A percentile compares a stretch with the other conserved stretches of the same genome.
These are phyloP conservation scores for Rhingia campestris DNA, from an alignment of 2,888 invertebrate species.

Conservation along the genomic window DNA sequence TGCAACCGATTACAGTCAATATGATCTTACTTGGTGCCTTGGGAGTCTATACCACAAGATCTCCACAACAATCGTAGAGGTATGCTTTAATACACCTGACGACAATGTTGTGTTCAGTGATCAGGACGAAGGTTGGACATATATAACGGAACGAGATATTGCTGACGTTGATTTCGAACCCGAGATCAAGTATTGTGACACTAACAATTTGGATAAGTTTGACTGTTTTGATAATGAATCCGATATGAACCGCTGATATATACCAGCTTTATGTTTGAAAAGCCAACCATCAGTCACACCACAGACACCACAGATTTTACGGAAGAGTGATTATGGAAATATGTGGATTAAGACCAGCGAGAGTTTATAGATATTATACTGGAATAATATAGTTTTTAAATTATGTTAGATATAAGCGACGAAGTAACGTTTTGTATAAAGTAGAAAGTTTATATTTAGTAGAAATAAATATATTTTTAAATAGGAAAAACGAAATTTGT, in stretches of 20 bases:
- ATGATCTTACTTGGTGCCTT: neutral
- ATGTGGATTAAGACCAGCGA: neutral
- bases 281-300: neutral
- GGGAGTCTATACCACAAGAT: neutral
- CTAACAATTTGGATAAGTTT: neutral
- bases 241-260: conserved; percentile 13
- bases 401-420: no score
- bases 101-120: neutral
- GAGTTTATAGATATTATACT: no score
- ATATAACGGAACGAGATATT: neutral
- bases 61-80: neutral
- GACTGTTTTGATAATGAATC: conserved; percentile 9
- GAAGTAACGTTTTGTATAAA: no score
- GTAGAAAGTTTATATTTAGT: no score
- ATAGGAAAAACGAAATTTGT: no score
- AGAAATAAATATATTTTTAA: no score
- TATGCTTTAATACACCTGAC: neutral
- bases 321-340: neutral
- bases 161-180: neutral
- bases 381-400: no score
- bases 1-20: neutral
- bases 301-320: neutral
- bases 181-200: neutral
- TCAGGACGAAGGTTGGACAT: neutral
- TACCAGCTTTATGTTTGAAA: neutral